Percentiles rank a stretch among this genome's conserved stretches.
These are phyloP conservation scores for Melanocharis versteri DNA, from an alignment of 2,113 vertebrate species.

Conservation along the genomic window DNA sequence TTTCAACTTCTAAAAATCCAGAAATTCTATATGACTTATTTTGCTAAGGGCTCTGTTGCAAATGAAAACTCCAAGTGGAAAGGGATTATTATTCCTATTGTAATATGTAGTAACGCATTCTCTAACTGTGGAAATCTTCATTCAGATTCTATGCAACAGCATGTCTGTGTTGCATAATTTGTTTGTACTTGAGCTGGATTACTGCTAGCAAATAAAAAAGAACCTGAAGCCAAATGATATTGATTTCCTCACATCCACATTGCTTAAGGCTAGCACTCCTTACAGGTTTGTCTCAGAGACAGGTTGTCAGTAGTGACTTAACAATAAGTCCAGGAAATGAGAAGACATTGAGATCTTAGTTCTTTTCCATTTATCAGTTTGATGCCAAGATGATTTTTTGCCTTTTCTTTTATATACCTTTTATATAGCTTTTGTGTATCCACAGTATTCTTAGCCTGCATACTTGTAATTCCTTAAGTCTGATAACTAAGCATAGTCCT, in stretches of 20 bases:
- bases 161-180: neutral
- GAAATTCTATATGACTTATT: neutral
- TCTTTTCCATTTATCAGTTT: neutral
- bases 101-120: neutral
- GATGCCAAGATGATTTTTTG: no score
- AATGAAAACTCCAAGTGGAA: neutral
- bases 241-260: neutral
- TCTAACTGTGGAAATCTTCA: neutral
- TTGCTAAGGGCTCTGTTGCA: neutral
- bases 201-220: neutral
- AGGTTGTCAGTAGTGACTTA: neutral
- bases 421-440: no score
- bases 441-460: no score
- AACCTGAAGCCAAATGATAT: neutral
- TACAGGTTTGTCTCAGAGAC: neutral
- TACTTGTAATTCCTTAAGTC: no score
- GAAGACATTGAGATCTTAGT: neutral
- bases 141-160: neutral
- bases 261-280: neutral
- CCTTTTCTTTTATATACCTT: no score
- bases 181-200: neutral
- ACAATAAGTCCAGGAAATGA: neutral
- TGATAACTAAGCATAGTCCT: no score
- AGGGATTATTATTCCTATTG: neutral
- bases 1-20: neutral